These are phyloP conservation scores for Cyanoramphus novaezelandiae DNA, from an alignment of 2,113 vertebrate genomes.

Conservation along the genomic window DNA sequence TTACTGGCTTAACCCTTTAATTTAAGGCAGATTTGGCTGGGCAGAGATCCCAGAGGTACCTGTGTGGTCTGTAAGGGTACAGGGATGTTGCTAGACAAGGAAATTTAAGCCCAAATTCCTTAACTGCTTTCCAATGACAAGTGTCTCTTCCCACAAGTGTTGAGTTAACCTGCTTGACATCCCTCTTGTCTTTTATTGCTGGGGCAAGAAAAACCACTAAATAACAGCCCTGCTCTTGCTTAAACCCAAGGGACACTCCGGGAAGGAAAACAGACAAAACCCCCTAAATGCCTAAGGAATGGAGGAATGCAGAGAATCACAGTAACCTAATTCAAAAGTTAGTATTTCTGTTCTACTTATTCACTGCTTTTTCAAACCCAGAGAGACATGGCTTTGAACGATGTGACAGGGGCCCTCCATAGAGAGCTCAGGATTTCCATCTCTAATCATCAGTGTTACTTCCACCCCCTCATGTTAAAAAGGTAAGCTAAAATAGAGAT, in stretches of 20 bases:
- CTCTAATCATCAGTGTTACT: background rate
- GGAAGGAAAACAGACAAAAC: background rate
- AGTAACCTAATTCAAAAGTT: background rate
- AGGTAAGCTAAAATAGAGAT: background rate
- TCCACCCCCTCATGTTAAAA: background rate
- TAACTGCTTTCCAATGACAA: background rate
- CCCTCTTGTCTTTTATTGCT: background rate
- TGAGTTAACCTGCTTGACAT: background rate
- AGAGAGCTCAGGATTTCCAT: background rate
- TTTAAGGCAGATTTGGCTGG: fast-evolving
- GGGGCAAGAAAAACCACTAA: background rate
- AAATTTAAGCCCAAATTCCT: background rate
- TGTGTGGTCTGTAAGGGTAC: fast-evolving
- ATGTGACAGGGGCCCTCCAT: fast-evolving
- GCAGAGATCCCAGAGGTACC: background rate
- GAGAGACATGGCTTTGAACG: background rate
- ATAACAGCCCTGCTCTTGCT: background rate
- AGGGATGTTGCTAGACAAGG: background rate
- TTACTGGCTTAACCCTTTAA: background rate
- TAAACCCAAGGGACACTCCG: background rate
- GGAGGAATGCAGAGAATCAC: background rate
- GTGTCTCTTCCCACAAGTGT: background rate
- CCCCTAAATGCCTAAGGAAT: background rate
- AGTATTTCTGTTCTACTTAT: background rate
- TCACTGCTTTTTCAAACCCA: background rate